These are phyloP conservation scores for Pocillopora grandis DNA, from an alignment of 92 coral and sea anemone species.

Conservation along the genomic window DNA sequence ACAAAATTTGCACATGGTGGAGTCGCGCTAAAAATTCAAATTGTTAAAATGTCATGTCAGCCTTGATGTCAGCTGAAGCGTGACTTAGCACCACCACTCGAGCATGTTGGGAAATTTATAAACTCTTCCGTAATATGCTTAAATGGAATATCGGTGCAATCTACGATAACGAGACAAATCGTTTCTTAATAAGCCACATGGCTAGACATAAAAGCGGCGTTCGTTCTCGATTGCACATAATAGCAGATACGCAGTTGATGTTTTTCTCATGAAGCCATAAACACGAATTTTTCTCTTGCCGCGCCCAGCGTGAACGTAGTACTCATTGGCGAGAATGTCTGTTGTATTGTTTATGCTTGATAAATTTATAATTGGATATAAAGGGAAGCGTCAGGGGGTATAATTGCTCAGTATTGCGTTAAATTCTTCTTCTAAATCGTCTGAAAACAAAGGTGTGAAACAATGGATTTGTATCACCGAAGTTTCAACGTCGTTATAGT, in stretches of 20 bases:
- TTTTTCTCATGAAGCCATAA: slow-evolving; percentile 10
- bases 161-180: background rate
- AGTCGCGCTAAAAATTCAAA: slow-evolving; percentile 52
- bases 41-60: background rate
- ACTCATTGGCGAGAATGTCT: background rate
- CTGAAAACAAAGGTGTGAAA: too few species aligned
- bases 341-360: slow-evolving; percentile 11
- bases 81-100: slow-evolving; percentile 14
- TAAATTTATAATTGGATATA: background rate
- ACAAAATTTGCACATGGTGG: slow-evolving; percentile 28
- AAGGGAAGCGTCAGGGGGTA: slow-evolving; percentile 1
- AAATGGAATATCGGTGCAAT: background rate
- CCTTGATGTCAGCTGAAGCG: slow-evolving; percentile 12
- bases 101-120: slow-evolving; percentile 10
- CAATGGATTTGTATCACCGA: too few species aligned
- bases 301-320: slow-evolving; percentile 15
- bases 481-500: too few species aligned
- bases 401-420: background rate
- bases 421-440: background rate
- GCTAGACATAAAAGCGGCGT: background rate
- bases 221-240: background rate
- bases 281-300: slow-evolving; percentile 8
- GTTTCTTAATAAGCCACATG: background rate
- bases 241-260: background rate
- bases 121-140: background rate